Base-by-base conservation (phyloP, 92 coral and sea anemone genomes). In the Parazoanthus swiftii region DNA sequence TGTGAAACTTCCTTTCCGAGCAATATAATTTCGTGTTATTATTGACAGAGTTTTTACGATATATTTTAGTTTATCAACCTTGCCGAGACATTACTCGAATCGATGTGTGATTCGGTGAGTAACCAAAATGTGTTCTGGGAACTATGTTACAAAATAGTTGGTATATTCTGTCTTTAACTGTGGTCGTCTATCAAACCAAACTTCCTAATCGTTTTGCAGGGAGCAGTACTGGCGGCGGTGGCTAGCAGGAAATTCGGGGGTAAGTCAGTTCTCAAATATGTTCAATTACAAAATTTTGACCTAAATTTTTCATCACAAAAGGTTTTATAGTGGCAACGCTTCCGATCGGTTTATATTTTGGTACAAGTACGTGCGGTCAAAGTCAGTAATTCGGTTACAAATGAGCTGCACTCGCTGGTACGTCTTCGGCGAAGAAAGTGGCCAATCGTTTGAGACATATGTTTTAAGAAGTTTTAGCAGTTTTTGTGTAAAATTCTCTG, bases 201-300 rank as follows among this genome's bases (percentile, higher is more conserved):
- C 65, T 67, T n/a, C 25, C 35, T 37, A n/a, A 54, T 90, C 43
- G 70, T 36, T 79, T 20, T 36, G 13, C 80, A 96, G 99, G 99
- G 99, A 37, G 99, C 99, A 25, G 98, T 96, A 39, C 88, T 96
- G 25, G 99, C 99, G 80, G 98, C 99, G 36, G 97, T 96, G 77
- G 99, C 99, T 5, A 96, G 99, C 84, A 90, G 99, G 78, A 96
- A 96, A 73, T 95, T 93, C 81, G 95, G 96, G 86, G 94, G 98
- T 95, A 91, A 84, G 94, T 76, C 33, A 29, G 33, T 29, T 4
- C 23, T 38, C 16, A 14, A 72, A 1, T 6, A 39, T n/a, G 8
- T 36, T 70, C 82, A 26, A 7, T 26, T 16, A 13, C 16, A 68
- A 51, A 29, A 44, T 88, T 48, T 46, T 15, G 37, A 54, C 79